Evolutionary conservation across 2,797 vertebrate species (phyloP).

Genomic region (Silurus aristotelis): DNA sequence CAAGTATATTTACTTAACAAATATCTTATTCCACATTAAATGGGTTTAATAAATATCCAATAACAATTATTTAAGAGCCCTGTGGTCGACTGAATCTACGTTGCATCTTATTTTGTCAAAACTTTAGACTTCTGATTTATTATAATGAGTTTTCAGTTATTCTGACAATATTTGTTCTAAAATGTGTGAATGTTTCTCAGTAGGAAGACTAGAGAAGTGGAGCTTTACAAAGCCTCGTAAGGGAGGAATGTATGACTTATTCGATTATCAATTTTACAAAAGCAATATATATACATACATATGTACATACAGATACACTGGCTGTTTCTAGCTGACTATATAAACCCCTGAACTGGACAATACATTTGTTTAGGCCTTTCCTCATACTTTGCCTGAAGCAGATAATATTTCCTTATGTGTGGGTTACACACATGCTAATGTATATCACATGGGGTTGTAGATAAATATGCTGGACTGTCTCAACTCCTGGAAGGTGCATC

Average conservation of each 20-base stretch:
- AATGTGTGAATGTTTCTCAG: conserved; percentile 27
- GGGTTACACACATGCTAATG: neutral
- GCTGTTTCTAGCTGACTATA: conserved; percentile 39
- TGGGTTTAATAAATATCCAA: neutral
- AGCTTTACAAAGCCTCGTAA: conserved; percentile 22
- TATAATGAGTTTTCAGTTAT: conserved; percentile 6
- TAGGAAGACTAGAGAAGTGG: conserved; percentile 21
- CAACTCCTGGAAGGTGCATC: conserved; percentile 1
- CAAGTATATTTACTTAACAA: neutral
- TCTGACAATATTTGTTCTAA: conserved; percentile 25
- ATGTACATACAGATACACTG: conserved; percentile 28
- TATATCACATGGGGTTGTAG: conserved; percentile 27
- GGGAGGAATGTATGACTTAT: conserved; percentile 58
- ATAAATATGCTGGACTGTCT: neutral
- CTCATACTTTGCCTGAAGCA: neutral
- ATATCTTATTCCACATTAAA: neutral
- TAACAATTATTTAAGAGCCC: neutral
- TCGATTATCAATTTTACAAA: conserved; percentile 49
- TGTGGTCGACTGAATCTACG: neutral
- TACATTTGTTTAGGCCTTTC: conserved; percentile 27
- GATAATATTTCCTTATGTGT: conserved; percentile 13
- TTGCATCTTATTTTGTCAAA: conserved; percentile 3
- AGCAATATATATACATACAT: conserved; percentile 4
- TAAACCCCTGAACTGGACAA: conserved; percentile 39
- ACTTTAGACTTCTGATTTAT: neutral